These are phyloP conservation scores for Drosophila kurseongensis DNA, from an alignment of 1,140 invertebrate species.

Conservation along the genomic window DNA sequence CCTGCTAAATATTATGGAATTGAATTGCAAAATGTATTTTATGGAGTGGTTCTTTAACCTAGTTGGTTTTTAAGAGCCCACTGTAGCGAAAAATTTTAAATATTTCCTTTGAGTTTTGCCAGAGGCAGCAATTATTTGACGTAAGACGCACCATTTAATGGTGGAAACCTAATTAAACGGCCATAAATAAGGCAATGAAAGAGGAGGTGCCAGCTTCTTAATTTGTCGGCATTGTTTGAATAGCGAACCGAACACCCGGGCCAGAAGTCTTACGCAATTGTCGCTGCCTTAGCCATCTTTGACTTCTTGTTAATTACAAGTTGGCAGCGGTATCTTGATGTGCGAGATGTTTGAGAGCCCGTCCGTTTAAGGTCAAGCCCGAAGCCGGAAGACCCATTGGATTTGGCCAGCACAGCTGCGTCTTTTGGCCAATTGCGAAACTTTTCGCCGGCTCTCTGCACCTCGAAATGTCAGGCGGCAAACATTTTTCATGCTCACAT, in stretches of 20 bases:
- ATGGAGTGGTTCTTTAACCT: not conserved
- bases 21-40: too few species aligned
- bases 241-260: conserved; percentile 8
- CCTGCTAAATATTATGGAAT: too few species aligned
- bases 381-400: conserved; percentile 65
- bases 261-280: conserved; percentile 58
- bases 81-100: conserved; percentile 21
- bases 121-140: conserved; percentile 9
- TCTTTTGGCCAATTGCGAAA: conserved; percentile 59
- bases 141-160: conserved; percentile 44
- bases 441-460: conserved; percentile 64
- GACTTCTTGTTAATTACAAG: conserved; percentile 70
- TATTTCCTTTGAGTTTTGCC: conserved; percentile 11
- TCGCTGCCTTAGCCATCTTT: conserved; percentile 18
- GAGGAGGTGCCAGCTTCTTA: conserved; percentile 4
- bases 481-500: conserved; percentile 63
- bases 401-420: conserved; percentile 27
- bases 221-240: conserved; percentile 55
- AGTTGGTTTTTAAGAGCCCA: not conserved
- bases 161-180: conserved; percentile 54
- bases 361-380: conserved; percentile 70
- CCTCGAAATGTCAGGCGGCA: conserved; percentile 73
- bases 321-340: conserved; percentile 43
- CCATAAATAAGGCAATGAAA: conserved; percentile 33
- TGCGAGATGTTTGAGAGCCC: conserved; percentile 36